These are phyloP conservation scores for Pachyrhynchus sulphureomaculatus DNA, from an alignment of 1,140 invertebrate genomes.

Conservation along the genomic window DNA sequence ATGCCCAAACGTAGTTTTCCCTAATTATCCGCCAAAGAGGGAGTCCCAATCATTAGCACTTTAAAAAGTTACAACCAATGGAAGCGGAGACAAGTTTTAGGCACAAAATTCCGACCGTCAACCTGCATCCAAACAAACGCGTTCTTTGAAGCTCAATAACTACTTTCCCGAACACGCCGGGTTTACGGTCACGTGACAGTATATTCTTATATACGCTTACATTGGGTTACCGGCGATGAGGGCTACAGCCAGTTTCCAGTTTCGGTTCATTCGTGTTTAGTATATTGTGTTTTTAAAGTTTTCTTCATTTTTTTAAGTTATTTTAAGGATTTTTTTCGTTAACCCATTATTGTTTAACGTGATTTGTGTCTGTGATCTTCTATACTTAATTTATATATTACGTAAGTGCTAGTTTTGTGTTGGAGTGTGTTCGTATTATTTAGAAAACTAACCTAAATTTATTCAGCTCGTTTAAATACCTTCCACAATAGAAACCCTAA, in stretches of 20 bases:
- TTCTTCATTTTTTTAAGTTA: not conserved
- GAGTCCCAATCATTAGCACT: not conserved
- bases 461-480: too few relatives aligned
- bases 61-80: conserved; percentile 1
- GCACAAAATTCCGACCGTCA: not conserved
- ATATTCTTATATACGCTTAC: conserved; percentile 13
- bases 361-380: conserved; percentile 12
- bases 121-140: not conserved
- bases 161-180: conserved; percentile 14
- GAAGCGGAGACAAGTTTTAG: conserved; percentile 12
- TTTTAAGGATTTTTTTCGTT: not conserved
- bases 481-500: too few relatives aligned
- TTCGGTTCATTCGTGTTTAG: not conserved
- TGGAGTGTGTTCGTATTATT: not conserved
- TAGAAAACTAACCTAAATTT: not conserved
- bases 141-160: not conserved
- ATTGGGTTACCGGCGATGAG: not conserved
- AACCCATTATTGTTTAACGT: not conserved
- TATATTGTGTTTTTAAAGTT: not conserved
- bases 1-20: too few relatives aligned
- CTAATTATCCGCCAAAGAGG: not conserved
- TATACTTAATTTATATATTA: conserved; percentile 8
- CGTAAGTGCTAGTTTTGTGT: not conserved
- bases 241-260: not conserved
- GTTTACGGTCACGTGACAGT: conserved; percentile 10